Conservation (phyloP, 2,113 vertebrate genomes). For the Cynopterus brachyotis region DNA sequence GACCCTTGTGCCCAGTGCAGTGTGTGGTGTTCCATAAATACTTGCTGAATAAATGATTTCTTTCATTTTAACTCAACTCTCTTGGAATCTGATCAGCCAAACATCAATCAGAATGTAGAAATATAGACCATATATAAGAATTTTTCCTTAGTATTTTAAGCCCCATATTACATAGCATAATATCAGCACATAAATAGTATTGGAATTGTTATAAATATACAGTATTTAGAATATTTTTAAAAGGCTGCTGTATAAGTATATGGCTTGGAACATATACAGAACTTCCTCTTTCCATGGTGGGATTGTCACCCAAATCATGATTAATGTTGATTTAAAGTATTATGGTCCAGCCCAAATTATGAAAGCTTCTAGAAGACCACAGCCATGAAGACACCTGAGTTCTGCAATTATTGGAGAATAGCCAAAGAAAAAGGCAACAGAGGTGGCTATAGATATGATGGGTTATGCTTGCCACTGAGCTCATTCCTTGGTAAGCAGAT, state of each 20-base stretch:
- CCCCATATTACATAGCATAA: not conserved
- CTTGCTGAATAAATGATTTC: not conserved
- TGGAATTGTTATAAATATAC: not conserved
- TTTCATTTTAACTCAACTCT: slow-evolving; percentile 8
- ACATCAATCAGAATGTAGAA: not conserved
- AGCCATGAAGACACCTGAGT: not conserved
- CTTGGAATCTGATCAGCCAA: not conserved
- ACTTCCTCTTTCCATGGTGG: not conserved
- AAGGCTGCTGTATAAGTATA: not conserved
- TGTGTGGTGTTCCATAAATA: not conserved
- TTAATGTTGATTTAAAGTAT: not conserved
- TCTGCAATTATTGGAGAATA: not conserved
- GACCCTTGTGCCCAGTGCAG: not conserved
- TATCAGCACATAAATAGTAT: not conserved
- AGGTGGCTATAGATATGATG: not conserved
- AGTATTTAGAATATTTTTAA: not conserved
- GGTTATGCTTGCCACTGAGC: not conserved
- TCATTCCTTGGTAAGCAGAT: not conserved
- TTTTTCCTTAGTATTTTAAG: not conserved
- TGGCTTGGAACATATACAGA: not conserved
- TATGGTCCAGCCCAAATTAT: not conserved
- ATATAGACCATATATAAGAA: not conserved
- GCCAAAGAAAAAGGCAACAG: not conserved
- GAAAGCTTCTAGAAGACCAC: not conserved
- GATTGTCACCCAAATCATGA: not conserved